Conservation (phyloP, 2,797 vertebrate genomes). For the Psittacula echo region DNA sequence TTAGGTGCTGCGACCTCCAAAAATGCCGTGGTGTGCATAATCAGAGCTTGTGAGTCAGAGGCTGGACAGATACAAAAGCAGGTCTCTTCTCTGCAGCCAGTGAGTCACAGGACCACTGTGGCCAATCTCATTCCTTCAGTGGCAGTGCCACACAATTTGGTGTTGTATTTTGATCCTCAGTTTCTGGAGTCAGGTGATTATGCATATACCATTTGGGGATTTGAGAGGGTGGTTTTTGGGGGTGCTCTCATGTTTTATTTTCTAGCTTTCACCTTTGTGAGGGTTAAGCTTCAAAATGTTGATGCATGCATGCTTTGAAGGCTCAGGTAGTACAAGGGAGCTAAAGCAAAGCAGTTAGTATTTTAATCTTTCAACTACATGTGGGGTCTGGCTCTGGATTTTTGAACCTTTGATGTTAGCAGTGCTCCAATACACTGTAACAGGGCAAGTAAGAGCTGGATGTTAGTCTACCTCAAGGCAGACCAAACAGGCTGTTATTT, state of each 20-base stretch:
- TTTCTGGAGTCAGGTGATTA: not conserved
- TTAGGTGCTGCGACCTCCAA: conserved; percentile 31
- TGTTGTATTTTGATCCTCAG: not conserved
- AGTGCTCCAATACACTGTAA: not conserved
- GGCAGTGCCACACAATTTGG: not conserved
- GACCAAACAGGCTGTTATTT: not conserved
- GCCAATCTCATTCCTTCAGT: not conserved
- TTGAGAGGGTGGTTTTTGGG: not conserved
- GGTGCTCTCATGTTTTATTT: not conserved
- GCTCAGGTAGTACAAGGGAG: not conserved
- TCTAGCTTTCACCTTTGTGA: not conserved
- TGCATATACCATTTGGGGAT: not conserved
- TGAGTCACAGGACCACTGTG: conserved; percentile 20
- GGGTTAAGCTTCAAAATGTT: not conserved
- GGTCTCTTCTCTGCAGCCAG: not conserved
- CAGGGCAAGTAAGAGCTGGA: not conserved
- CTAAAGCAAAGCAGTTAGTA: not conserved
- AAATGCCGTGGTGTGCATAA: not conserved
- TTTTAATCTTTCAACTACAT: not conserved
- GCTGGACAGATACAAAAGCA: conserved; percentile 4
- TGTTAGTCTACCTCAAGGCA: not conserved
- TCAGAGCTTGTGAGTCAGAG: conserved; percentile 36
- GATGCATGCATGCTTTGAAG: not conserved
- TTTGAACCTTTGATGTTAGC: not conserved
- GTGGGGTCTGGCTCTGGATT: not conserved